Percentiles rank a stretch among this genome's conserved stretches.
Conservation (phyloP, 1,140 invertebrate species). For the Phymastichus coffea region DNA sequence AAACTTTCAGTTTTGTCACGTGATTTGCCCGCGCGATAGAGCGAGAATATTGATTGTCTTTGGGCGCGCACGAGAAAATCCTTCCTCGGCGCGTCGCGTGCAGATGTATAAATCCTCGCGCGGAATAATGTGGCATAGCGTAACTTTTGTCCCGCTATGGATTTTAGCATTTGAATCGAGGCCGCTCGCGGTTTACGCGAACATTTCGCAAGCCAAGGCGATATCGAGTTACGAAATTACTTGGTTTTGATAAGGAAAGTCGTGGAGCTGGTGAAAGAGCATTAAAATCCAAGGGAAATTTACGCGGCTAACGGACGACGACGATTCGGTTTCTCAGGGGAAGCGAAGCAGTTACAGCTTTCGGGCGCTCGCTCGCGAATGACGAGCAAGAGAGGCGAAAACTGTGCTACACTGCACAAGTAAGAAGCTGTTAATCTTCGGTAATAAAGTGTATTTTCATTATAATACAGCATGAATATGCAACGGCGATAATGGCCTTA, state of each 20-base stretch:
- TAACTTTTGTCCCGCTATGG: too few species aligned
- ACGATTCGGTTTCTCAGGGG: background rate
- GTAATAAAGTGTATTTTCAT: slow-evolving; percentile 61
- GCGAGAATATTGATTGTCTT: slow-evolving; percentile 26
- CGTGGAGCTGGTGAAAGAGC: background rate
- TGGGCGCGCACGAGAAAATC: background rate
- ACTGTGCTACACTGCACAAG: too few species aligned
- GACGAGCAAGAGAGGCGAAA: too few species aligned
- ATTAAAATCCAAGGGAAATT: slow-evolving; percentile 20
- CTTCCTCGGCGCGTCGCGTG: too few species aligned
- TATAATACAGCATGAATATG: slow-evolving; percentile 61
- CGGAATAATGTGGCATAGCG: too few species aligned
- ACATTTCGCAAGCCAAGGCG: background rate
- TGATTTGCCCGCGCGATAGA: slow-evolving; percentile 27
- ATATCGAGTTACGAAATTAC: too few species aligned
- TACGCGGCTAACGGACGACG: too few species aligned
- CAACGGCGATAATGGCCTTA: slow-evolving; percentile 59
- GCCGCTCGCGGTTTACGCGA: too few species aligned
- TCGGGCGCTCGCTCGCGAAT: too few species aligned
- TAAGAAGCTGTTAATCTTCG: slow-evolving; percentile 60
- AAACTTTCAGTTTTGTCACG: slow-evolving; percentile 38
- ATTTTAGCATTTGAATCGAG: too few species aligned
- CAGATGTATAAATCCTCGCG: background rate
- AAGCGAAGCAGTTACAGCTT: background rate
- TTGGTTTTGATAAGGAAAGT: slow-evolving; percentile 1